Evolutionary conservation across 1,140 invertebrate genomes (phyloP).

Genomic region (Ceratitis capitata): DNA sequence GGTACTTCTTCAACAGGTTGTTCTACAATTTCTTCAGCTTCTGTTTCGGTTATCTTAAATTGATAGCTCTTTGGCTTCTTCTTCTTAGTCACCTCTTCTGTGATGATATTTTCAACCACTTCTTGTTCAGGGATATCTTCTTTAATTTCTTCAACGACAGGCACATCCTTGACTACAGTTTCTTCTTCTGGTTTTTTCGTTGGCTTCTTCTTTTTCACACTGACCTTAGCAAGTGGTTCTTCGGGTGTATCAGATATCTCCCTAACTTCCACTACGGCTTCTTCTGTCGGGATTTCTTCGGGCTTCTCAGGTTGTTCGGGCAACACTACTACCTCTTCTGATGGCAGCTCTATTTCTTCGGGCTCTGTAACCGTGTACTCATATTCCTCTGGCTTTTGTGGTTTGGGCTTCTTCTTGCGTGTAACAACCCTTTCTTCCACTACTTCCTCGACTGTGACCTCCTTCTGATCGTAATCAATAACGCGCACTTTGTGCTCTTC

Average conservation of each 20-base stretch:
- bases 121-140: background rate
- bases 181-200: slow-evolving; percentile 61
- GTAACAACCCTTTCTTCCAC: slow-evolving; percentile 61
- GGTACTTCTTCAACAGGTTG: slow-evolving; percentile 47
- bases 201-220: slow-evolving; percentile 49
- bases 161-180: slow-evolving; percentile 42
- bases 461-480: slow-evolving; percentile 54
- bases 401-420: slow-evolving; percentile 62
- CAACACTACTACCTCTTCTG: slow-evolving; percentile 48
- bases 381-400: slow-evolving; percentile 56
- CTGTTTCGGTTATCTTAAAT: slow-evolving; percentile 53
- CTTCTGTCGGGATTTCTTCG: slow-evolving; percentile 52
- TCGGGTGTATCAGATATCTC: slow-evolving; percentile 42
- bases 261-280: slow-evolving; percentile 18
- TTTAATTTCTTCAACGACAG: background rate
- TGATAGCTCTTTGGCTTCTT: slow-evolving; percentile 52
- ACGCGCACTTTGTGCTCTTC: slow-evolving; percentile 57
- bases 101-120: slow-evolving; percentile 44
- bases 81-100: slow-evolving; percentile 49
- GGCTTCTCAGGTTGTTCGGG: slow-evolving; percentile 52
- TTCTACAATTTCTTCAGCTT: slow-evolving; percentile 43
- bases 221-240: slow-evolving; percentile 51
- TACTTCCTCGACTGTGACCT: slow-evolving; percentile 61
- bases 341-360: slow-evolving; percentile 59
- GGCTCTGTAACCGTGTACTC: slow-evolving; percentile 37